phyloP scores from a whole-genome alignment of 2,797 vertebrate genomes.

The Hyperoplus immaculatus region DNA sequence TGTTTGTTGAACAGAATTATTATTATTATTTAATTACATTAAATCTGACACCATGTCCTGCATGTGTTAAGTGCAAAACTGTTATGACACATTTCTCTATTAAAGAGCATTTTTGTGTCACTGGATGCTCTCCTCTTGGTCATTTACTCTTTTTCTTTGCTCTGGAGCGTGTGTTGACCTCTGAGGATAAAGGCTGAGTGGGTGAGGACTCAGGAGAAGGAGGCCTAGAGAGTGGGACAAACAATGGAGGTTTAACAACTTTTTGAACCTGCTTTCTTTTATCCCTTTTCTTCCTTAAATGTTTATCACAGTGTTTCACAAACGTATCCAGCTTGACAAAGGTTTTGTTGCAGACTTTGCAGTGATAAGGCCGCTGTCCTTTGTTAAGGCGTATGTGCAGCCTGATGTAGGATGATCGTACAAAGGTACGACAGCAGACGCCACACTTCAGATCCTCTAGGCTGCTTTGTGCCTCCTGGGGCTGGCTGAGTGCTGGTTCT shows the following conservation, averaged over 20 bases:
- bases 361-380: slow-evolving; percentile 79
- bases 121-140: neutral
- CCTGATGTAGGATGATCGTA: slow-evolving; percentile 79
- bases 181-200: slow-evolving; percentile 49
- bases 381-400: slow-evolving; percentile 76
- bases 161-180: slow-evolving; percentile 83
- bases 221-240: slow-evolving; percentile 68
- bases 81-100: neutral
- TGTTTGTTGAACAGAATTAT: neutral
- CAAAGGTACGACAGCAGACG: slow-evolving; percentile 76
- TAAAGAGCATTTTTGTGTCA: neutral
- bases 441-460: slow-evolving; percentile 70
- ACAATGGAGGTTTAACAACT: slow-evolving; percentile 73
- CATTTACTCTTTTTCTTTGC: slow-evolving; percentile 79
- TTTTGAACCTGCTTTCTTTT: slow-evolving; percentile 62
- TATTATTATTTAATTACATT: neutral
- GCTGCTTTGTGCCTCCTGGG: slow-evolving; percentile 53
- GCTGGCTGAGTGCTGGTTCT: slow-evolving; percentile 10
- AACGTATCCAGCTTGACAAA: slow-evolving; percentile 81
- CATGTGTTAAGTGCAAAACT: neutral
- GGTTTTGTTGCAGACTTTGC: slow-evolving; percentile 83
- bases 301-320: slow-evolving; percentile 81
- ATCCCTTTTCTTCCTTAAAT: slow-evolving; percentile 74
- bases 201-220: slow-evolving; percentile 42
- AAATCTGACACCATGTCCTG: neutral